These are phyloP conservation scores for Whitmania pigra DNA, from an alignment of 1,140 invertebrate species.

Conservation along the genomic window DNA sequence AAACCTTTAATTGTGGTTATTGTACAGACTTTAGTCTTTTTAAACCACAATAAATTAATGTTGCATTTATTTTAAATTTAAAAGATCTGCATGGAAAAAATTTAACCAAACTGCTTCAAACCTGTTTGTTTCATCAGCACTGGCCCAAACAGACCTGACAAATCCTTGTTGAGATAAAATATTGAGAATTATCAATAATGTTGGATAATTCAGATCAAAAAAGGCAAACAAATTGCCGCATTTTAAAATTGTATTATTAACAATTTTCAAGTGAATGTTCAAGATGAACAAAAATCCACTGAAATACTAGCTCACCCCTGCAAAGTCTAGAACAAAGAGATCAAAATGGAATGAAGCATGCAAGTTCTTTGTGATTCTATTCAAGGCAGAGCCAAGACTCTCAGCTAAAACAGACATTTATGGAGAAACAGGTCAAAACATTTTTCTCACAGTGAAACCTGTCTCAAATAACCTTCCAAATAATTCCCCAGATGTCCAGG, in stretches of 20 bases:
- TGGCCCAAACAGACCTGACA: constrained; percentile 63
- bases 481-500: not conserved
- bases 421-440: not conserved
- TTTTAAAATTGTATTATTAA: too few species aligned
- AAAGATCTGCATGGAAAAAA: not conserved
- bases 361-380: constrained; percentile 8
- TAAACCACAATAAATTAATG: too few species aligned
- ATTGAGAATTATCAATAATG: not conserved
- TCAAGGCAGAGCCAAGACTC: not conserved
- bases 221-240: too few species aligned
- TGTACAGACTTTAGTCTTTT: too few species aligned
- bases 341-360: constrained; percentile 1
- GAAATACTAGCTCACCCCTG: not conserved
- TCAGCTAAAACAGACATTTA: constrained; percentile 2
- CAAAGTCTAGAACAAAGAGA: constrained; percentile 8
- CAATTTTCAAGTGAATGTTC: not conserved
- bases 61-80: too few species aligned
- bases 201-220: too few species aligned
- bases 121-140: constrained; percentile 60
- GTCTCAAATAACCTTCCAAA: not conserved
- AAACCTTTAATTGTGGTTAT: too few species aligned
- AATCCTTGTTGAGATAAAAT: constrained; percentile 45
- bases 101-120: constrained; percentile 15
- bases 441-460: not conserved
- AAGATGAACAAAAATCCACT: not conserved